A percentile compares a stretch with the other conserved stretches of the same genome.
Conservation (phyloP, 1,140 invertebrate species). For the Ips nitidus region DNA sequence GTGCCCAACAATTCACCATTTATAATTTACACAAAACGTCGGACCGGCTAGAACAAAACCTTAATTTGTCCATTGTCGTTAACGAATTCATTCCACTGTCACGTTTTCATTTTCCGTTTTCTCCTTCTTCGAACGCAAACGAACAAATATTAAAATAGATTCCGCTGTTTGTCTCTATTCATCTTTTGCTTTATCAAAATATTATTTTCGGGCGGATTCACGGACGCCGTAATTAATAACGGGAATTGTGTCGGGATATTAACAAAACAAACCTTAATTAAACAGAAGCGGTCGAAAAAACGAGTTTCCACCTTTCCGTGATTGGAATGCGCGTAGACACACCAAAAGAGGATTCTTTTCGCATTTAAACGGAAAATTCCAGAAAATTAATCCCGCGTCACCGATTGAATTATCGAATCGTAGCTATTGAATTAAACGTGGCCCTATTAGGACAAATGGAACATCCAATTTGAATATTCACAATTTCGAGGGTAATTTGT, state of each 20-base stretch:
- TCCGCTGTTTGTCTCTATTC: not conserved
- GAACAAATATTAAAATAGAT: constrained; percentile 7
- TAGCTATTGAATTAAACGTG: constrained; percentile 3
- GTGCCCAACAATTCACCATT: too few relatives aligned
- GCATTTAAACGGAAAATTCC: not conserved
- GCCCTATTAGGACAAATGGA: not conserved
- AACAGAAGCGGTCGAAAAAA: not conserved
- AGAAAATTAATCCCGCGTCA: not conserved
- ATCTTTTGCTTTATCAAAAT: constrained; percentile 7
- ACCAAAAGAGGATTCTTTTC: too few relatives aligned
- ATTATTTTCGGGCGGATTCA: not conserved
- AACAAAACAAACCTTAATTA: not conserved
- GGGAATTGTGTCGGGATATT: not conserved
- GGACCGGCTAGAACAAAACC: too few relatives aligned
- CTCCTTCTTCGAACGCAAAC: not conserved
- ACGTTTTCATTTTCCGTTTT: too few relatives aligned
- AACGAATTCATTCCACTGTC: too few relatives aligned
- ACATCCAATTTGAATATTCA: constrained; percentile 14
- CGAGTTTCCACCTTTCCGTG: too few relatives aligned
- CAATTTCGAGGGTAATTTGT: constrained; percentile 11
- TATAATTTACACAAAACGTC: too few relatives aligned
- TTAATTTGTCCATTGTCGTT: too few relatives aligned
- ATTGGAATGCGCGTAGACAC: too few relatives aligned
- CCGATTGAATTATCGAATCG: not conserved
- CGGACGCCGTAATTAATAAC: constrained; percentile 4